A percentile compares a stretch with the other conserved stretches of the same genome.
Evolutionary conservation across 2,888 invertebrate species (phyloP).

Genomic region (Ecdyonurus torrentis): DNA sequence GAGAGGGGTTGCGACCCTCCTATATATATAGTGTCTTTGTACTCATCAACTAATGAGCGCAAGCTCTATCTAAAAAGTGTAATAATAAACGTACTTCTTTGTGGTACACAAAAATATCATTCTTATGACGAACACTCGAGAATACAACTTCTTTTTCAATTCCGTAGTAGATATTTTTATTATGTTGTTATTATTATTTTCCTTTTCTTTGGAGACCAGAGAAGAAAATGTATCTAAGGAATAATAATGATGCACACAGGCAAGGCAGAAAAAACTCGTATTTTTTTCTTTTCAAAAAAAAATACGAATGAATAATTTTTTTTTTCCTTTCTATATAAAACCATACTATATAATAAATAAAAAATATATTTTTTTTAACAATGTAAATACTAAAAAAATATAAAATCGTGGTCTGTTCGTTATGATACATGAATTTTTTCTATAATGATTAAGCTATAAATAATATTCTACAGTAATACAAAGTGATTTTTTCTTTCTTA

Average conservation of each 20-base stretch:
- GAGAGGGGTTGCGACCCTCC: background rate
- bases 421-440: background rate
- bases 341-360: background rate
- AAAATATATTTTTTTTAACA: background rate
- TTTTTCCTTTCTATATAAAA: background rate
- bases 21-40: background rate
- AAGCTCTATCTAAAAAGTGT: too few species aligned
- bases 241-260: background rate
- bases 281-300: background rate
- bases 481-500: too few species aligned
- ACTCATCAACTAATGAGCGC: background rate
- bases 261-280: too few species aligned
- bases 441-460: background rate
- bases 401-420: background rate
- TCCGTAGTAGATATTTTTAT: too few species aligned
- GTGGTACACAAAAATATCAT: too few species aligned
- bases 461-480: too few species aligned
- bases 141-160: background rate
- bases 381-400: too few species aligned
- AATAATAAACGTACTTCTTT: too few species aligned
- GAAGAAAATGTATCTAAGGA: too few species aligned
- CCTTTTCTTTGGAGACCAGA: background rate
- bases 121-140: background rate
- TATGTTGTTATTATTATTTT: too few species aligned
- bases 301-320: background rate